Evolutionary conservation across 1,140 invertebrate species (phyloP).

Genomic region (Philotrypesis tridentata): DNA sequence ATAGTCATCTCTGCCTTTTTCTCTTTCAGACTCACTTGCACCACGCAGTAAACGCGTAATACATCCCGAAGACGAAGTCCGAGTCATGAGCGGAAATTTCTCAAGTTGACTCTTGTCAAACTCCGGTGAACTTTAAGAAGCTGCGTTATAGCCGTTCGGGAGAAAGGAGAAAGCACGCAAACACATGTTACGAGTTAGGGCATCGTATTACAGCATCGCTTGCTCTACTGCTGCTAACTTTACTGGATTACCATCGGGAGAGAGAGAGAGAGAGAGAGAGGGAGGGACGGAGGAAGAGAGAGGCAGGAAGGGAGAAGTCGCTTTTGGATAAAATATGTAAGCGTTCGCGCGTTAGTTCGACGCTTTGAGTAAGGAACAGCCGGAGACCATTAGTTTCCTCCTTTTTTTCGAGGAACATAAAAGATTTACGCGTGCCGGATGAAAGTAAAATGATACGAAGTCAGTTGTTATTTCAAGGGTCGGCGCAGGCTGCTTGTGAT

Average conservation of each 20-base stretch:
- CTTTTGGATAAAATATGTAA: conserved; percentile 25
- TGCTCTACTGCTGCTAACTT: neutral
- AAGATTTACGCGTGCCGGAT: conserved; percentile 1
- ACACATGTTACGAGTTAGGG: conserved; percentile 19
- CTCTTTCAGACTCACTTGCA: no score
- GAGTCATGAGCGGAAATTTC: neutral
- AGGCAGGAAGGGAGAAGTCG: neutral
- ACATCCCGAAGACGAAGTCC: neutral
- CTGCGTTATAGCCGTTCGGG: neutral
- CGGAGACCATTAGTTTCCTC: conserved; percentile 11
- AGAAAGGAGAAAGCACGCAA: conserved; percentile 27
- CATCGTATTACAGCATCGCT: conserved; percentile 20
- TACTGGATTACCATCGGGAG: no score
- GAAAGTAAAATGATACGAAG: neutral
- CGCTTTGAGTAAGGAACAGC: conserved; percentile 4
- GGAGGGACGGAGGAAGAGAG: neutral
- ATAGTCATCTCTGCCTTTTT: no score
- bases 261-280: neutral
- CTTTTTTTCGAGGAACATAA: neutral
- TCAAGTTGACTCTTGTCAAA: neutral
- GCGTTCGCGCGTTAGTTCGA: neutral
- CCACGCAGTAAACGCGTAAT: no score
- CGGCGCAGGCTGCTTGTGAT: neutral
- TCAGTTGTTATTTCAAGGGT: neutral
- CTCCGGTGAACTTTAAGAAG: neutral